Conservation (phyloP, 2,113 vertebrate species). For the Lophius piscatorius region DNA sequence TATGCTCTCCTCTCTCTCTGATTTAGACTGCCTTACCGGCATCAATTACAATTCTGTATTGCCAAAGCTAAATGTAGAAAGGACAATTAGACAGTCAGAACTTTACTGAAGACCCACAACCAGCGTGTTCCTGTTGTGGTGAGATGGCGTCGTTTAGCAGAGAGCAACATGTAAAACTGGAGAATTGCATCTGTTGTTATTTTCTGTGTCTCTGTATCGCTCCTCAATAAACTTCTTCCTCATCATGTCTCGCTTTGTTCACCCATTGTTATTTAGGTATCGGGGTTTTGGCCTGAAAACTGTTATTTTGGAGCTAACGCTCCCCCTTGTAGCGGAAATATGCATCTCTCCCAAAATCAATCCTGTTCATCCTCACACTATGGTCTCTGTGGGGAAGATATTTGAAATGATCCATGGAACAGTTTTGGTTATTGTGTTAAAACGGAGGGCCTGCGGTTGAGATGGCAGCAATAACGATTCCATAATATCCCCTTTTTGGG, state of each 20-base stretch:
- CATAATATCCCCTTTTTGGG: too few relatives aligned
- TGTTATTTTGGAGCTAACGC: too few relatives aligned
- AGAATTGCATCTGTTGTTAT: slow-evolving; percentile 94
- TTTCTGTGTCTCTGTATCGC: slow-evolving; percentile 80
- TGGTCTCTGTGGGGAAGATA: too few relatives aligned
- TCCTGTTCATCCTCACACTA: too few relatives aligned
- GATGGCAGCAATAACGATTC: too few relatives aligned
- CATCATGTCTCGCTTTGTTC: slow-evolving; percentile 43
- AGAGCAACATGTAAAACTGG: slow-evolving; percentile 88
- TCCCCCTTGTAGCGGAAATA: too few relatives aligned
- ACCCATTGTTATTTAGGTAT: background rate
- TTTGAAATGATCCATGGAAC: too few relatives aligned
- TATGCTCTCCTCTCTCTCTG: slow-evolving; percentile 70
- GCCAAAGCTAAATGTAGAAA: slow-evolving; percentile 79
- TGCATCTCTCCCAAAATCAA: too few relatives aligned
- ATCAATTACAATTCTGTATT: slow-evolving; percentile 76
- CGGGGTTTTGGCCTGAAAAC: too few relatives aligned
- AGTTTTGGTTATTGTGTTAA: too few relatives aligned
- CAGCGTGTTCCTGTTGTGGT: slow-evolving; percentile 48
- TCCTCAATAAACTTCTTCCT: slow-evolving; percentile 79
- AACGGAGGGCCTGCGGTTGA: too few relatives aligned
- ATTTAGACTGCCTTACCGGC: slow-evolving; percentile 78
- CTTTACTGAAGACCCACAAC: slow-evolving; percentile 83
- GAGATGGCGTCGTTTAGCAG: slow-evolving; percentile 88
- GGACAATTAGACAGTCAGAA: slow-evolving; percentile 52